Percentiles rank a stretch among this genome's conserved stretches.
These are phyloP conservation scores for Phalacrocorax aristotelis DNA, from an alignment of 2,113 vertebrate species.

Conservation along the genomic window DNA sequence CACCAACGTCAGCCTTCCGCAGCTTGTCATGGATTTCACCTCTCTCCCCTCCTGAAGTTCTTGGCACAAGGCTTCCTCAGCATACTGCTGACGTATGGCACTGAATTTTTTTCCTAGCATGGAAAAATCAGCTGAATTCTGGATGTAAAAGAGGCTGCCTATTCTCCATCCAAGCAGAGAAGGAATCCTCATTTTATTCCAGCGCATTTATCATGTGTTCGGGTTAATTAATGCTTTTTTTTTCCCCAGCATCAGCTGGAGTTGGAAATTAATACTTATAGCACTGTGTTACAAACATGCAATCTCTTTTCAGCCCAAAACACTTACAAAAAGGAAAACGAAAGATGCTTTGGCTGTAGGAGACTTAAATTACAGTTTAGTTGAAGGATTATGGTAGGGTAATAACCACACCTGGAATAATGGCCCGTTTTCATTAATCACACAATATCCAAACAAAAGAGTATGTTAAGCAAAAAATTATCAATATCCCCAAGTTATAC, in stretches of 20 bases:
- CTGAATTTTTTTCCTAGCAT: neutral
- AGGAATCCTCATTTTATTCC: neutral
- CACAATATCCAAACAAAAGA: neutral
- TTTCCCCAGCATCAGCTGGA: neutral
- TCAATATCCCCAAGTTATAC: neutral
- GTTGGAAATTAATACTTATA: neutral
- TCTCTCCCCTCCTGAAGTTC: neutral
- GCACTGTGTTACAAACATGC: neutral
- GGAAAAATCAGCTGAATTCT: neutral
- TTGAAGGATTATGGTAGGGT: fast-evolving
- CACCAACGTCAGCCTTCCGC: fast-evolving
- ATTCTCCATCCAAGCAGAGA: neutral
- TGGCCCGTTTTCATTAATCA: neutral
- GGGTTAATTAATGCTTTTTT: neutral
- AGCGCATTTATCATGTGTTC: neutral
- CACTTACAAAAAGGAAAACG: neutral
- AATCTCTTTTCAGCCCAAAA: neutral
- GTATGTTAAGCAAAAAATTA: neutral
- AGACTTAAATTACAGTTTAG: neutral
- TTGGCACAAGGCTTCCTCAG: fast-evolving
- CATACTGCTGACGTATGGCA: no score
- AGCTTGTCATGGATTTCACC: fast-evolving
- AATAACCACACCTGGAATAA: neutral
- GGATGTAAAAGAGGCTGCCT: neutral
- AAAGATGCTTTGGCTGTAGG: neutral